These are phyloP conservation scores for Automeris io DNA, from an alignment of 2,888 invertebrate genomes.

Conservation along the genomic window DNA sequence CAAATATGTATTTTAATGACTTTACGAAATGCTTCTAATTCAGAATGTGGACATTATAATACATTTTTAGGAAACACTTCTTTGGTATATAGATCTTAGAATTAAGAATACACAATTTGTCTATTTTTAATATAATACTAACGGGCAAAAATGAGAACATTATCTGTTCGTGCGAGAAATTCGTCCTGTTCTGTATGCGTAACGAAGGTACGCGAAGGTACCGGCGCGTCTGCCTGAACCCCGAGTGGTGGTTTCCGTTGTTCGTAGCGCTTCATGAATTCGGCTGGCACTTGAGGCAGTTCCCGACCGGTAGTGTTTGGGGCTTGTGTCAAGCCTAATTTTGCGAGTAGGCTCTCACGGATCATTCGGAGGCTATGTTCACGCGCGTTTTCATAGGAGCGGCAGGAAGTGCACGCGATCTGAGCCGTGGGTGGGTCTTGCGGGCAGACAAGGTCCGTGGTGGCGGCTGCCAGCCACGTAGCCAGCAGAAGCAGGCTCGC, in stretches of 20 bases:
- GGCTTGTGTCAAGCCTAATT: constrained; percentile 78
- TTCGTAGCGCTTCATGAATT: constrained; percentile 70
- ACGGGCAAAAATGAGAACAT: constrained; percentile 83
- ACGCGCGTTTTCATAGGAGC: constrained; percentile 74
- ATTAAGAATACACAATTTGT: too few species aligned
- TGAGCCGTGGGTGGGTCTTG: constrained; percentile 47
- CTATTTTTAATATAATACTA: constrained; percentile 56
- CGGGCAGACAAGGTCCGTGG: constrained; percentile 60
- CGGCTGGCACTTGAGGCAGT: constrained; percentile 76
- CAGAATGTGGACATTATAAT: too few species aligned
- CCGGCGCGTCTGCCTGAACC: constrained; percentile 78
- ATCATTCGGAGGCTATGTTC: constrained; percentile 79
- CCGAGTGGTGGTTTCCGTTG: constrained; percentile 74
- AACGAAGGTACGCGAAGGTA: constrained; percentile 67
- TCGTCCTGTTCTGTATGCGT: constrained; percentile 80
- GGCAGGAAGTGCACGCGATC: constrained; percentile 72
- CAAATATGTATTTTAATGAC: neutral
- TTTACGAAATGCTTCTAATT: neutral
- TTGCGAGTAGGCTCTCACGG: constrained; percentile 79
- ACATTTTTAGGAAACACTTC: too few species aligned
- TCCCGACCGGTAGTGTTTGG: constrained; percentile 80
- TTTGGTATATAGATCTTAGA: too few species aligned
- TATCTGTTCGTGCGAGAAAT: constrained; percentile 81
- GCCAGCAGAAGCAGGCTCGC: constrained; percentile 75
- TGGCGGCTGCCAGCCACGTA: constrained; percentile 67